Percentiles rank a stretch among this genome's conserved stretches.
Conservation (phyloP, 2,113 vertebrate species). For the Calonectris borealis region DNA sequence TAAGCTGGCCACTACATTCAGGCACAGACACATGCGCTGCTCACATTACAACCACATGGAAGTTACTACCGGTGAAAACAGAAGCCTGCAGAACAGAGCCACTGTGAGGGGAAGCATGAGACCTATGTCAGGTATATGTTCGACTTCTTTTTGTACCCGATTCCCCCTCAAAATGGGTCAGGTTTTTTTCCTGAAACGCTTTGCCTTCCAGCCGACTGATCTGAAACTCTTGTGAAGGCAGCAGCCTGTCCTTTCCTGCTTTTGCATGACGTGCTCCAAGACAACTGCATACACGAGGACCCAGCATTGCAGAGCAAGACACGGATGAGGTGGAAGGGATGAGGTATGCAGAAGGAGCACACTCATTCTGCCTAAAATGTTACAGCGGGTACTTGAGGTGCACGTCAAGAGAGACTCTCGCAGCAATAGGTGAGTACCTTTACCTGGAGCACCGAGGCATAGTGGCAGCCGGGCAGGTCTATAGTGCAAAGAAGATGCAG, state of each 20-base stretch:
- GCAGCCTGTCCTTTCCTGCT: not conserved
- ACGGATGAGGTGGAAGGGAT: not conserved
- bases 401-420: not conserved
- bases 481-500: not conserved
- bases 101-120: not conserved
- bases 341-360: not conserved
- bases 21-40: fast-evolving
- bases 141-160: not conserved
- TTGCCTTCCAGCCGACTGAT: not conserved
- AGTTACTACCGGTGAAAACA: not conserved
- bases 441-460: not conserved
- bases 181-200: not conserved
- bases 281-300: fast-evolving
- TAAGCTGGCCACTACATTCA: not conserved
- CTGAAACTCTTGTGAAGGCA: not conserved
- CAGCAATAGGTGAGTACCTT: not conserved
- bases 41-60: not conserved
- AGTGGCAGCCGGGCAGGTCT: not conserved
- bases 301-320: not conserved
- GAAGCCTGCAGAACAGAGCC: not conserved
- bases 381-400: not conserved
- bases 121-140: not conserved
- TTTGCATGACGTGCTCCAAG: not conserved
- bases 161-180: not conserved
- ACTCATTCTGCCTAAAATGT: not conserved